Base-by-base conservation (phyloP, 2,797 vertebrate species). In the Macropodus opercularis region DNA sequence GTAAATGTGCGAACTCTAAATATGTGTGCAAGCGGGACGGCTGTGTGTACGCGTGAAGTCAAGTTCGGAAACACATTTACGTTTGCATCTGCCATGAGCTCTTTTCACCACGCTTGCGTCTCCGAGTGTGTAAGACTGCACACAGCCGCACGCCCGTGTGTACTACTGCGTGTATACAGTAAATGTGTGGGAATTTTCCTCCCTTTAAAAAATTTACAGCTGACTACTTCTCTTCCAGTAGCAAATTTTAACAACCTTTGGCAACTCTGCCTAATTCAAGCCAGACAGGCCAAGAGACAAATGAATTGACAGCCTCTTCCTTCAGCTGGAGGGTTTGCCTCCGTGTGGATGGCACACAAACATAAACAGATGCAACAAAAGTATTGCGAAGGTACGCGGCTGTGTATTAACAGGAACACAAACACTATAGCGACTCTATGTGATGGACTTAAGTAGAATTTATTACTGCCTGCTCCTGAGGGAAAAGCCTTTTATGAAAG, bases 221-320 rank as follows among this genome's bases (percentile, higher is more conserved):
- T 85, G 83, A 88, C 78, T 79, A 74, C 84, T 91, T 86, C 85
- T 89, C 87, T 88, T 91, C 88, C 86, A 91, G 88, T 90, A 85
- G 87, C 51, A n/a, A n/a, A 86, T 69, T 92, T 92, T 92, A 89
- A 84, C 75, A 77, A 87, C 86, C 81, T 80, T 84, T 90, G 87
- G 90, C 92, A 91, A 85, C 89, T 87, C 81, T 80, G 84, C 74
- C 81, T 93, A 92, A 94, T 92, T 92, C 84, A 92, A 93, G 84
- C 81, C 91, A 93, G 89, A 88, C 88, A 76, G 69, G 71, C 57
- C 52, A 49, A 69, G 56, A 79, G 64, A 79, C 59, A 75, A 72
- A 77, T 60, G n/a, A 68, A 61, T 27, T 14, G 17, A 77, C 69
- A 63, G 57, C 38, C 13, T 69, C 34, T 62, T 71, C 43, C 44